Base-by-base conservation (phyloP, 2,113 vertebrate genomes). In the Columba janthina region DNA sequence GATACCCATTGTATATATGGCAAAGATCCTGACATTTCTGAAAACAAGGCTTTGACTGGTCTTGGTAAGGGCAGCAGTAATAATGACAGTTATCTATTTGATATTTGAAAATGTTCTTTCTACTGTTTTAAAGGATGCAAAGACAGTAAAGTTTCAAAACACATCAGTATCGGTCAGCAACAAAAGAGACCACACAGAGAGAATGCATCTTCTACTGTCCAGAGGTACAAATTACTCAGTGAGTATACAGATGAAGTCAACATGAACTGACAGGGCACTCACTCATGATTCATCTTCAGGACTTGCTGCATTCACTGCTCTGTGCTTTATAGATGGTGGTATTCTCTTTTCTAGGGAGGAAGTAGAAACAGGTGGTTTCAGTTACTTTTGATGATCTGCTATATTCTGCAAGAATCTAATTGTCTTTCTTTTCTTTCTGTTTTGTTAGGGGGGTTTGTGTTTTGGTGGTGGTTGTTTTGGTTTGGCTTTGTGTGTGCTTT, bases 311-410 rank as follows among this genome's bases (percentile, higher is more conserved):
- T 46, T 69, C 53, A 24, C 26, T 66, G 25, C 28, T 85, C 31
- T 1, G 0, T 3, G 21, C 58, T 89, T 77, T 48, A 53, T 29
- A 57, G 4, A 9, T 12, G 2, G 3, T 0, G 0, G 22, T 64
- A 56, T 36, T 51, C 34, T 34, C 15, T 46, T 64, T 72, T 44
- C 28, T 15, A 34, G 16, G 12, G 21, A 83, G 42, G 56, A 94
- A 74, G 34, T 42, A 26, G 67, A 56, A 93, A 79, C 67, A 80
- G 85, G 75, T 89, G 82, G 48, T 57, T 96, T 91, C 26, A 53
- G 64, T 83, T 80, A 86, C 22, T 74, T 85, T 85, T 86, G 53
- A 90, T 58, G 29, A 88, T 72, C 12, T 83, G 22, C 15, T 79
- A 11, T 34, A 79, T 85, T 90, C 85, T 76, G 62, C 65, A 91